phyloP scores from a whole-genome alignment of 2,113 vertebrate genomes.

The Corydoras sp. region DNA sequence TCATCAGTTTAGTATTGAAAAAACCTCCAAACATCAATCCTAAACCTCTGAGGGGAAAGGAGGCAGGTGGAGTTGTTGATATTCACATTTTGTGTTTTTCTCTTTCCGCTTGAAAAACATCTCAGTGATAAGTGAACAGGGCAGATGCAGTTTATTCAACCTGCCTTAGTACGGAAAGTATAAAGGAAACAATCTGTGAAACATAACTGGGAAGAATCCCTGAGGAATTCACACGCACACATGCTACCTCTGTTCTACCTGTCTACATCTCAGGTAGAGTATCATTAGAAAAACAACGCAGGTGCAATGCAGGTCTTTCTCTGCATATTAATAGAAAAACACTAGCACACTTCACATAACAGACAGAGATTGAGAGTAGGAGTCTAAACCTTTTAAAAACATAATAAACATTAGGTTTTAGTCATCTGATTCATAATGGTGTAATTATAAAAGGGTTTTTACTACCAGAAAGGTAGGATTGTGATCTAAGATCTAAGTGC shows the following conservation, averaged over 20 bases:
- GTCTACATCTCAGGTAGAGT: neutral
- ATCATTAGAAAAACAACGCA: conserved; percentile 10
- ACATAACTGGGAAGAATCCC: conserved; percentile 39
- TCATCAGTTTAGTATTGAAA: too few relatives aligned
- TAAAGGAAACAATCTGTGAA: conserved; percentile 42
- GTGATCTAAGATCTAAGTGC: too few relatives aligned
- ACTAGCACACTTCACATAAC: neutral
- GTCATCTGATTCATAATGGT: too few relatives aligned
- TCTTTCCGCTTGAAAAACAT: conserved; percentile 15
- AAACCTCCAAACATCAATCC: neutral
- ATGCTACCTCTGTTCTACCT: conserved; percentile 6
- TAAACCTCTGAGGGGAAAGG: neutral
- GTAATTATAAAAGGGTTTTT: too few relatives aligned
- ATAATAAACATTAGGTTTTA: too few relatives aligned
- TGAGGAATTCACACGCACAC: conserved; percentile 17
- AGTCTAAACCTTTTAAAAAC: neutral
- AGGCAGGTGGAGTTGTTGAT: neutral
- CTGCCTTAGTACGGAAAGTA: conserved; percentile 31
- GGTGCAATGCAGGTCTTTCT: neutral
- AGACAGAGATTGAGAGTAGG: neutral
- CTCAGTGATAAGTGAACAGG: conserved; percentile 32
- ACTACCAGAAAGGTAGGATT: too few relatives aligned
- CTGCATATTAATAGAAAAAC: conserved; percentile 18
- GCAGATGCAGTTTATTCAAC: conserved; percentile 34
- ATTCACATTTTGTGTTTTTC: neutral